phyloP scores from a whole-genome alignment of 1,140 invertebrate species.

The Caenorhabditis inopinata region DNA sequence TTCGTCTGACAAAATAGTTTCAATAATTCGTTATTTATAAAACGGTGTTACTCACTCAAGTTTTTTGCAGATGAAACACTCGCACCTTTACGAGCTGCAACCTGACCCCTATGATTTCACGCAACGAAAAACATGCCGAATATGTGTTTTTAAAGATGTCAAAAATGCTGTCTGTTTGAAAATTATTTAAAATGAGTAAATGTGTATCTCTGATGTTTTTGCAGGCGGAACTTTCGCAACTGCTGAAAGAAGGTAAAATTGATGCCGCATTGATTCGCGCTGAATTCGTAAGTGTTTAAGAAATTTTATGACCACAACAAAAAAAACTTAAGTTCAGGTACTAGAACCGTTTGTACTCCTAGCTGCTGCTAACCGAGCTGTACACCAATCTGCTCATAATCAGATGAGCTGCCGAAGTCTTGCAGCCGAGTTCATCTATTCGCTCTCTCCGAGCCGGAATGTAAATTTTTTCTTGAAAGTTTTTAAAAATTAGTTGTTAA shows the following conservation, averaged over 20 bases:
- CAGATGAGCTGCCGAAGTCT: slow-evolving; percentile 58
- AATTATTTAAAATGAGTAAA: background rate
- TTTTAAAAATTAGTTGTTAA: too few relatives aligned
- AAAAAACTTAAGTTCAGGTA: slow-evolving; percentile 46
- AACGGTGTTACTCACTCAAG: too few relatives aligned
- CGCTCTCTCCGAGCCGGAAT: slow-evolving; percentile 61
- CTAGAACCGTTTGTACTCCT: slow-evolving; percentile 60
- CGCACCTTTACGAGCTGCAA: slow-evolving; percentile 56
- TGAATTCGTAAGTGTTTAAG: slow-evolving; percentile 57
- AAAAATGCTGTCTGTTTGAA: slow-evolving; percentile 53
- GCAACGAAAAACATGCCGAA: slow-evolving; percentile 51
- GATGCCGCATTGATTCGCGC: slow-evolving; percentile 61
- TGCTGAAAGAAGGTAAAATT: slow-evolving; percentile 55
- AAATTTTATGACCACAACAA: background rate
- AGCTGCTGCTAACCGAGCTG: slow-evolving; percentile 61
- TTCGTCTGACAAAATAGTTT: background rate
- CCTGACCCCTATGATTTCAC: slow-evolving; percentile 60
- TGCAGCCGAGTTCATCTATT: slow-evolving; percentile 60
- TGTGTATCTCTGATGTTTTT: background rate
- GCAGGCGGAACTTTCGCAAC: slow-evolving; percentile 53
- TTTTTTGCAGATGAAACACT: slow-evolving; percentile 30
- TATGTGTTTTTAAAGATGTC: slow-evolving; percentile 59
- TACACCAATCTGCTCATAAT: slow-evolving; percentile 63
- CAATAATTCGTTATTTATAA: too few relatives aligned
- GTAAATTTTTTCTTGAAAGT: slow-evolving; percentile 39